These are phyloP conservation scores for Ramphastos sulfuratus DNA, from an alignment of 2,113 vertebrate genomes.

Conservation along the genomic window DNA sequence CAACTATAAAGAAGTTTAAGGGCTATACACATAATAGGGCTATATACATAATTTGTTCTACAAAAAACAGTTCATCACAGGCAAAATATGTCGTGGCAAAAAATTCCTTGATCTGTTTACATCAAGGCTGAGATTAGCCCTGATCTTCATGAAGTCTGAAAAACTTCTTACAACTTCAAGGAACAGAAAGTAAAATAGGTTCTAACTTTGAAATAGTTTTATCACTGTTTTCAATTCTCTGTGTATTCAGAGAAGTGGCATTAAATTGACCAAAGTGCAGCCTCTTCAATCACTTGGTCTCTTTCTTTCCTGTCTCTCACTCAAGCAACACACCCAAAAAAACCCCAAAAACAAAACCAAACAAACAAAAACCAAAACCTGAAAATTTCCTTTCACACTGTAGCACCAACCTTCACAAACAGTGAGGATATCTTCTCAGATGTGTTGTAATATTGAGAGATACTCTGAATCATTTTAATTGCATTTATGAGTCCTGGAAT, in stretches of 20 bases:
- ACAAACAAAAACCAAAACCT: too few species aligned
- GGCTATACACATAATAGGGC: not conserved
- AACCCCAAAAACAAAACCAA: too few species aligned
- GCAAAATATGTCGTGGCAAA: not conserved
- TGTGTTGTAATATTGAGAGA: conserved; percentile 93
- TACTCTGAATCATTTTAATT: conserved; percentile 91
- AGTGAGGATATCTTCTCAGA: conserved; percentile 92
- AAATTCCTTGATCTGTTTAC: not conserved
- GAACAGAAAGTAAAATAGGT: not conserved
- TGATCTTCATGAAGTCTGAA: not conserved
- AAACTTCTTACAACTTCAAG: not conserved
- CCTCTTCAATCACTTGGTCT: not conserved
- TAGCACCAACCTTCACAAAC: conserved; percentile 89
- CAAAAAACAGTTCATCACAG: not conserved
- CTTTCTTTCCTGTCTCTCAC: not conserved
- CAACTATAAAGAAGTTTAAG: not conserved
- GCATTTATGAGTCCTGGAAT: conserved; percentile 91
- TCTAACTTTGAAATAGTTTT: not conserved
- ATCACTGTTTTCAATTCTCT: not conserved
- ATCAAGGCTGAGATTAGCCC: not conserved
- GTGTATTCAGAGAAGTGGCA: not conserved
- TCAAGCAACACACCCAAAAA: not conserved
- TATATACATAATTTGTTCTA: not conserved
- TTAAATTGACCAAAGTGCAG: not conserved
- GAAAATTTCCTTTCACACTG: not conserved